Conservation (phyloP, 2,888 invertebrate genomes). For the Drosophila emarginata region DNA sequence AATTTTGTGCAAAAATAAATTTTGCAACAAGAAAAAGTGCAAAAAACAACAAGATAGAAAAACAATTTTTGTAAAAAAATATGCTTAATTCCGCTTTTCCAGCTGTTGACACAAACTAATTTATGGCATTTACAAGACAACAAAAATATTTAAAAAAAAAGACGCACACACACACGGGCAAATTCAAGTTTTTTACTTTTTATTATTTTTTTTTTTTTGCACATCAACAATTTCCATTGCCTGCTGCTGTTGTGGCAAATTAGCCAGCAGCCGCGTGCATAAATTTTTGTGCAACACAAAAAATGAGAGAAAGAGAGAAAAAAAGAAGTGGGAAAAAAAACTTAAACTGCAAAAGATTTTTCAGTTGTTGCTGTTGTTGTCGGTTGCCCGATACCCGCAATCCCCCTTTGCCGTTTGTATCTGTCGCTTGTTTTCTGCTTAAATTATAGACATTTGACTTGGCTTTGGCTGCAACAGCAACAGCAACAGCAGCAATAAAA, state of each 20-base stretch:
- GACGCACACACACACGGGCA: neutral
- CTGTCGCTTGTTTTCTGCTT: slow-evolving; percentile 74
- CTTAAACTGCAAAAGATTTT: slow-evolving; percentile 57
- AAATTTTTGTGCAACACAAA: slow-evolving; percentile 63
- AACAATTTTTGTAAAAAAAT: slow-evolving; percentile 28
- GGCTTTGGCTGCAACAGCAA: slow-evolving; percentile 27
- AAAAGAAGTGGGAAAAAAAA: slow-evolving; percentile 34
- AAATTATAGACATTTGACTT: slow-evolving; percentile 75
- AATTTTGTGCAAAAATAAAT: slow-evolving; percentile 5
- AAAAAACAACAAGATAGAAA: slow-evolving; percentile 25
- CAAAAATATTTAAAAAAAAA: slow-evolving; percentile 12
- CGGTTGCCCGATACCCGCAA: slow-evolving; percentile 24
- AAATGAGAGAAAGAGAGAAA: slow-evolving; percentile 17
- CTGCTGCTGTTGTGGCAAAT: slow-evolving; percentile 54
- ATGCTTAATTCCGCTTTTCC: slow-evolving; percentile 63
- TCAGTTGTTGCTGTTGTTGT: slow-evolving; percentile 38
- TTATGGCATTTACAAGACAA: slow-evolving; percentile 72
- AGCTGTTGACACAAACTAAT: slow-evolving; percentile 69
- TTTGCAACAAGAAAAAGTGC: slow-evolving; percentile 9
- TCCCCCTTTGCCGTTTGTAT: slow-evolving; percentile 52
- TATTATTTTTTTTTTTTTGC: slow-evolving; percentile 55
- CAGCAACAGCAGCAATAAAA: slow-evolving; percentile 12
- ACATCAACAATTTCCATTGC: slow-evolving; percentile 75
- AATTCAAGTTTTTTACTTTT: slow-evolving; percentile 3
- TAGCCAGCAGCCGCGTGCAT: slow-evolving; percentile 68